Evolutionary conservation across 2,113 vertebrate genomes (phyloP).

Genomic region (Tauraco erythrolophus): DNA sequence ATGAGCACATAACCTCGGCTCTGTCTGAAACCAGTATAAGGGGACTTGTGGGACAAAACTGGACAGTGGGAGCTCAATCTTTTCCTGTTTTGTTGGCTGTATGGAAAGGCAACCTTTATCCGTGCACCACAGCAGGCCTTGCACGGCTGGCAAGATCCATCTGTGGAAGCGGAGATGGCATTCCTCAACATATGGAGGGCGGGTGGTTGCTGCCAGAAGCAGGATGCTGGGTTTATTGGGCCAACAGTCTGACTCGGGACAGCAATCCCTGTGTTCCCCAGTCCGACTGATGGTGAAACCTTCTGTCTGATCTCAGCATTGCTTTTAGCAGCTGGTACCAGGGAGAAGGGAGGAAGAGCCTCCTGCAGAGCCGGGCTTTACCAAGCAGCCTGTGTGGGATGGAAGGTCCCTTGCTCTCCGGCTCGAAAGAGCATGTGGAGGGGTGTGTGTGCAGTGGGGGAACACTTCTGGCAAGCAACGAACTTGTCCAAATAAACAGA

Average conservation of each 20-base stretch:
- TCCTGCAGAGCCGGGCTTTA: not conserved
- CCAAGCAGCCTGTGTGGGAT: not conserved
- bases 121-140: not conserved
- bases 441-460: not conserved
- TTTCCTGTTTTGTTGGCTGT: not conserved
- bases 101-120: not conserved
- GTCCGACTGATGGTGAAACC: not conserved
- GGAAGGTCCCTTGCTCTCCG: not conserved
- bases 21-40: not conserved
- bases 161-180: not conserved
- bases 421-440: not conserved
- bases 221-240: not conserved
- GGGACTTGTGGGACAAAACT: not conserved
- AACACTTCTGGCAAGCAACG: not conserved
- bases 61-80: not conserved
- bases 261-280: not conserved
- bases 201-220: not conserved
- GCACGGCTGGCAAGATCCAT: not conserved
- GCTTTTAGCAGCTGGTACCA: not conserved
- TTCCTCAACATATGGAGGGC: accelerated
- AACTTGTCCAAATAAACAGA: conserved; percentile 36
- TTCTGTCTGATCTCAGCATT: not conserved
- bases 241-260: accelerated
- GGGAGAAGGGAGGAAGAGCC: not conserved
- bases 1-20: not conserved